Base-by-base conservation (phyloP, 2,113 vertebrate genomes). In the Aptenodytes forsteri region DNA sequence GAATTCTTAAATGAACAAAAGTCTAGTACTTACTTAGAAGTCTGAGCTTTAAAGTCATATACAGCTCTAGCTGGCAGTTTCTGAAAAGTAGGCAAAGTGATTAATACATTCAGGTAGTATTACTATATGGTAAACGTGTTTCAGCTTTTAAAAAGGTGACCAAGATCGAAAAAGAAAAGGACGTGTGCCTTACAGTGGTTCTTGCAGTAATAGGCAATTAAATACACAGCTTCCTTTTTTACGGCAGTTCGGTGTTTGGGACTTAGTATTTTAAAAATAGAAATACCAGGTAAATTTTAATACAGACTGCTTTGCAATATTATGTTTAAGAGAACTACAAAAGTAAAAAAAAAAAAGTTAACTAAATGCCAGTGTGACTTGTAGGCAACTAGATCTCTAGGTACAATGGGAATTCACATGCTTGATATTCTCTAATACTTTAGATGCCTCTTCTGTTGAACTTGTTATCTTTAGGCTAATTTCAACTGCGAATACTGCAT, bases 1-100 rank as follows among this genome's bases (percentile, higher is more conserved):
- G 1, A 59, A 64, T 90, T 87, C 73, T 95, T 73, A 93, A 91
- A 66, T 46, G 55, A 94, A 89, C 20, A 44, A 1, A 84, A 88
- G 26, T 72, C 49, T 75, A 69, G 79, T 98, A 99, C 99, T 99
- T 99, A 99, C 99, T 99, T 99, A 97, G 99, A 98, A 38, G 99
- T 99, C 97, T 99, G 99, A 98, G 99, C 99, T 98, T 99, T 99
- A 98, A 99, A 99, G 98, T 99, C 99, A 94, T 99, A 99, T 94
- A 99, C 99, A 97, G 99, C 99, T 98, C 98, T 99, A 92, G 99
- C 99, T 96, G 99, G 99, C 97, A 99, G 97, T 98, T 99, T 99
- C 99, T 99, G 98, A 98, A 99, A 99, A 95, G 98, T 38, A 99
- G 97, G 78, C 56, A 96, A 96, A 96, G 36, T 21, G 46, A 94